These are phyloP conservation scores for Rhodinocichla rosea DNA, from an alignment of 2,113 vertebrate species.

Conservation along the genomic window DNA sequence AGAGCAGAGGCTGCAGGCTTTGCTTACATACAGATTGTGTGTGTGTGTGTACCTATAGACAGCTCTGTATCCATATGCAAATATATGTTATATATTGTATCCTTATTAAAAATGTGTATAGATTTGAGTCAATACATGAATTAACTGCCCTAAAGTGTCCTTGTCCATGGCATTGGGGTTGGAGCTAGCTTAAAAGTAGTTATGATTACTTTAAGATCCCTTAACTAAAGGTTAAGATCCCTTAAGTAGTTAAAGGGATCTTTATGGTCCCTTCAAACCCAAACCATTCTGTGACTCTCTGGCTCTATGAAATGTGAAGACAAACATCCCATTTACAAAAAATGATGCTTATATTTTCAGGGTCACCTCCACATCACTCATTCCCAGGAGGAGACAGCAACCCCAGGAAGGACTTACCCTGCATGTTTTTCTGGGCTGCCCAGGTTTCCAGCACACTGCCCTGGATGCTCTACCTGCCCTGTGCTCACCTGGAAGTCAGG, in stretches of 20 bases:
- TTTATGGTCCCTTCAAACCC: background rate
- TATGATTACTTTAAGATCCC: background rate
- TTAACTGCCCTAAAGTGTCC: background rate
- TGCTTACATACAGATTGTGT: background rate
- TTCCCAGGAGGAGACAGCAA: background rate
- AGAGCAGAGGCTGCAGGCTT: background rate
- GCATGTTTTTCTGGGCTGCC: background rate
- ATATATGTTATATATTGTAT: background rate
- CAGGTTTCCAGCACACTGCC: background rate
- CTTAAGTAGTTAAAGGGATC: too few relatives aligned
- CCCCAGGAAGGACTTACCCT: background rate
- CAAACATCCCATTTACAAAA: background rate
- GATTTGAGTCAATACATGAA: background rate
- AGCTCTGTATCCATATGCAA: background rate
- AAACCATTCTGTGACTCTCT: background rate
- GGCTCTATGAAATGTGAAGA: background rate
- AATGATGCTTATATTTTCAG: fast-evolving
- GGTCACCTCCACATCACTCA: background rate
- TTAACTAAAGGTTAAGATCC: background rate
- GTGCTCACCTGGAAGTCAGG: background rate
- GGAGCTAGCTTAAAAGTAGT: background rate
- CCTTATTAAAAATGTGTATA: fast-evolving
- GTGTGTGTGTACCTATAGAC: fast-evolving
- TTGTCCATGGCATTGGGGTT: background rate
- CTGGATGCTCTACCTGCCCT: background rate